Percentiles rank a stretch among this genome's conserved stretches.
Conservation (phyloP, 2,113 vertebrate species). For the Dipodomys spectabilis region DNA sequence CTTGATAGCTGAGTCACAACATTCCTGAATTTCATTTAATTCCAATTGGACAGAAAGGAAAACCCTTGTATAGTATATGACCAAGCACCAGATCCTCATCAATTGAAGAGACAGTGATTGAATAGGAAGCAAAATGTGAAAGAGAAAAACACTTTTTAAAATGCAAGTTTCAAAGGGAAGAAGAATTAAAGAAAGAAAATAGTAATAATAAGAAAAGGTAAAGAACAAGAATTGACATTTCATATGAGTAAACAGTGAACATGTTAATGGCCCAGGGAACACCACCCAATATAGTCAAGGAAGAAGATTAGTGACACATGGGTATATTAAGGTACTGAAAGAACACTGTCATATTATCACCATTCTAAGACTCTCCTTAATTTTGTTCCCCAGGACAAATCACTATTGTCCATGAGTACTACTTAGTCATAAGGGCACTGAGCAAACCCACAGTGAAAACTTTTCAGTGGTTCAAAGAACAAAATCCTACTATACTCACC, state of each 20-base stretch:
- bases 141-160: neutral
- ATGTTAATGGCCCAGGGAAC: neutral
- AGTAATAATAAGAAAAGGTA: too few species aligned
- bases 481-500: neutral
- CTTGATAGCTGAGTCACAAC: neutral
- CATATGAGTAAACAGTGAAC: neutral
- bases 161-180: too few species aligned
- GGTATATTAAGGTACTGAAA: neutral
- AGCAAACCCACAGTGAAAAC: neutral
- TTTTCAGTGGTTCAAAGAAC: neutral
- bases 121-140: neutral
- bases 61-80: neutral
- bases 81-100: neutral
- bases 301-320: neutral
- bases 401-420: neutral
- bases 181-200: too few species aligned
- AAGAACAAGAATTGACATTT: too few species aligned
- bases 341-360: neutral
- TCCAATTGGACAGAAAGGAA: neutral
- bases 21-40: constrained; percentile 16
- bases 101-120: neutral
- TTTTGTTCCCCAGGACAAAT: neutral
- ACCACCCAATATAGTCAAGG: neutral
- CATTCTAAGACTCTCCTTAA: neutral
- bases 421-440: neutral